Base-by-base conservation (phyloP, 2,888 invertebrate species). In the Pherbina coryleti region DNA sequence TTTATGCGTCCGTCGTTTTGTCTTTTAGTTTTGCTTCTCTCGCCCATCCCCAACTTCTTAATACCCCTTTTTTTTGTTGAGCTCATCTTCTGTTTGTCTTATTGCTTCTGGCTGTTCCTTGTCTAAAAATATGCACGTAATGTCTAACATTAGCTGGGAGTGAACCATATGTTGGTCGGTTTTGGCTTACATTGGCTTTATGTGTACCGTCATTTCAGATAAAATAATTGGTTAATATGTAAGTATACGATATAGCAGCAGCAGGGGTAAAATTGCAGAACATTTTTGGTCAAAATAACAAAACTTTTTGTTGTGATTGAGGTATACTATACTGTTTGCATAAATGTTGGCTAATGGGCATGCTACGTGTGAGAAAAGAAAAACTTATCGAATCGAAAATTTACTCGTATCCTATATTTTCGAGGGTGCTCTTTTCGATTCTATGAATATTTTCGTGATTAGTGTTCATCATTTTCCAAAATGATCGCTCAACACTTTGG, bases 91-190 rank as follows among this genome's bases (percentile, higher is more conserved):
- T 2, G 11, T 51, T n/a, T 74, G 49, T 25, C 51, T 62, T 28
- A 34, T n/a, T 31, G 37, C 34, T 64, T 55, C 31, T 64, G 49
- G 31, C 64, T 19, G 28, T 22, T 44, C 8, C 44, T 22, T 37
- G 67, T 11, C 31, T 37, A 67, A 49, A 74, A 49, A 64, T 64
- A 51, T 31, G 49, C 51, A 74, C 64, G 64, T 31, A 64, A 64
- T n/a, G 17, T 64, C 64, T 74, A 64, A 64, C 74, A 74, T 74
- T 74, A 74, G 64, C 64, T 64, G 74, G 44, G 34, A 25, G n/a
- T 71, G 7, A 34, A 37, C 22, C 22, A 74, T 66, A 22, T 74
- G 62, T n/a, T 49, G 62, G 34, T 74, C 49, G 55, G 55, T 55
- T 22, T 55, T 19, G 55, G 25, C 17, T 51, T 11, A 8, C 25